These are phyloP conservation scores for Aradophagus sp. DNA, from an alignment of 1,140 invertebrate genomes.

Conservation along the genomic window DNA sequence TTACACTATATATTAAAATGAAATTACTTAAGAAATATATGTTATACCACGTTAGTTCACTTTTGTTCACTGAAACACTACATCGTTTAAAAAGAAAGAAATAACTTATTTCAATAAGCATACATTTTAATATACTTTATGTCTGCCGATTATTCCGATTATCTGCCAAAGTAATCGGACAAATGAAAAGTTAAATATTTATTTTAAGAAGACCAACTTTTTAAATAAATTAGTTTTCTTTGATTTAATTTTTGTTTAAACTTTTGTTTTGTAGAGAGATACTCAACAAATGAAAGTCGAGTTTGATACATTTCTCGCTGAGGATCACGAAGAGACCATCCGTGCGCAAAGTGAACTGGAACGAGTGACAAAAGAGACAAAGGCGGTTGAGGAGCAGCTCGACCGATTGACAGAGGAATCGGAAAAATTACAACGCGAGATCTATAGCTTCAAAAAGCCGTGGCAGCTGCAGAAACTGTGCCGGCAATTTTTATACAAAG, in stretches of 20 bases:
- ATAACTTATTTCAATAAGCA: too few species aligned
- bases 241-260: not conserved
- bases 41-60: too few species aligned
- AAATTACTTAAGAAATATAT: too few species aligned
- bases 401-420: conserved; percentile 61
- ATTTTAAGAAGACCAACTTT: too few species aligned
- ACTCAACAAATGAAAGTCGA: conserved; percentile 76
- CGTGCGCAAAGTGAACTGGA: conserved; percentile 66
- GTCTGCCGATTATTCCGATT: too few species aligned
- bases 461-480: conserved; percentile 79
- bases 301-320: conserved; percentile 79
- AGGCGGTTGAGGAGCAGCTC: conserved; percentile 70
- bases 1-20: too few species aligned
- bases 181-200: too few species aligned
- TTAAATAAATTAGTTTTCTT: too few species aligned
- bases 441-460: conserved; percentile 79
- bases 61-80: too few species aligned
- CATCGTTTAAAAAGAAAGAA: too few species aligned
- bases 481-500: conserved; percentile 79
- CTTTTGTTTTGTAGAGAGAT: conserved; percentile 6
- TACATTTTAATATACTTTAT: too few species aligned
- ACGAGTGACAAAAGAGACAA: conserved; percentile 71
- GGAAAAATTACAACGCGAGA: conserved; percentile 75
- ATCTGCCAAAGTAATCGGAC: too few species aligned
- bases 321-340: conserved; percentile 72